These are phyloP conservation scores for Oscheius sp. DNA, from an alignment of 2,888 invertebrate genomes.

Conservation along the genomic window DNA sequence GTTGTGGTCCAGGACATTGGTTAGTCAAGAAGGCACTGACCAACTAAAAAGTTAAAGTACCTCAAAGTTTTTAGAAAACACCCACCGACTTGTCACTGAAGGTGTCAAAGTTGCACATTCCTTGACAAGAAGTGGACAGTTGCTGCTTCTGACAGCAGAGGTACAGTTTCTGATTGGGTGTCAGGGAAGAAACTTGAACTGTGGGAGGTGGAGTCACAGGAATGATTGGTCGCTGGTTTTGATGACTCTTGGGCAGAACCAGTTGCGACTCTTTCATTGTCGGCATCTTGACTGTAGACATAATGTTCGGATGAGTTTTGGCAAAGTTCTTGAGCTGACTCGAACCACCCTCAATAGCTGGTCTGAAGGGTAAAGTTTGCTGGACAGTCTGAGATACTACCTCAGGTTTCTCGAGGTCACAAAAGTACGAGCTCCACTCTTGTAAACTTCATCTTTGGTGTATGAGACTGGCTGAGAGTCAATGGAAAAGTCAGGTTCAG, in stretches of 20 bases:
- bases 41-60: slow-evolving; percentile 51
- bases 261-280: slow-evolving; percentile 29
- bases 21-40: slow-evolving; percentile 66
- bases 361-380: neutral
- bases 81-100: slow-evolving; percentile 69
- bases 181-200: slow-evolving; percentile 39
- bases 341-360: slow-evolving; percentile 16
- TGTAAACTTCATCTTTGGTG: slow-evolving; percentile 13
- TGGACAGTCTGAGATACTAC: no score
- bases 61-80: neutral
- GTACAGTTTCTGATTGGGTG: slow-evolving; percentile 68
- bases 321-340: slow-evolving; percentile 25
- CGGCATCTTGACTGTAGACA: slow-evolving; percentile 19
- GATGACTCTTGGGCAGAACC: slow-evolving; percentile 20
- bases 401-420: neutral
- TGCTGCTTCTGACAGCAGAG: slow-evolving; percentile 67
- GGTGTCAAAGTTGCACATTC: slow-evolving; percentile 69
- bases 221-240: neutral
- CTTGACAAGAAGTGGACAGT: slow-evolving; percentile 60
- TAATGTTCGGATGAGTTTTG: slow-evolving; percentile 25
- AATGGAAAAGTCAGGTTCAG: slow-evolving; percentile 22
- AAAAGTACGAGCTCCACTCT: slow-evolving; percentile 8
- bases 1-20: slow-evolving; percentile 69
- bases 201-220: slow-evolving; percentile 6
- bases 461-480: slow-evolving; percentile 6